phyloP scores from a whole-genome alignment of 2,113 vertebrate species.

The Hippolais icterina region DNA sequence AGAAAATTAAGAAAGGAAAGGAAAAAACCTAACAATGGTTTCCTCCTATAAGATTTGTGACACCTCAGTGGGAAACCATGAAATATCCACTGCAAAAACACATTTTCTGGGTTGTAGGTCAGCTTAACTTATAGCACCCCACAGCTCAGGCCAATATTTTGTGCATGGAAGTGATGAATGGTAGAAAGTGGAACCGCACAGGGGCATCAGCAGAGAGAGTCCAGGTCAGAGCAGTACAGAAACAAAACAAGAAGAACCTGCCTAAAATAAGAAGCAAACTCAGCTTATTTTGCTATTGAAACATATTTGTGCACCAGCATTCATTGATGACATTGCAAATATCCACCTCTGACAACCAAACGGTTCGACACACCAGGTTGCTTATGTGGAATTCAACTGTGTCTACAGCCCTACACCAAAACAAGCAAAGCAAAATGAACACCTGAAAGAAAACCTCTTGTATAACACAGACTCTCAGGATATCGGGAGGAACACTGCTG shows the following conservation, averaged over 20 bases:
- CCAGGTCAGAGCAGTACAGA: background rate
- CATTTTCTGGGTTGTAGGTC: background rate
- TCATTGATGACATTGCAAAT: background rate
- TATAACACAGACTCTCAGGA: background rate
- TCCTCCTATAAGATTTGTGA: background rate
- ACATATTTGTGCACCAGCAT: background rate
- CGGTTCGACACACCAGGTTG: background rate
- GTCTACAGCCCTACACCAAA: background rate
- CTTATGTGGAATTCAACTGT: background rate
- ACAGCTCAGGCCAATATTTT: background rate
- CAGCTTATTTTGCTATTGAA: background rate
- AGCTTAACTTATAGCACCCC: background rate
- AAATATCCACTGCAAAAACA: background rate
- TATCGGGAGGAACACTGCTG: rapidly evolving
- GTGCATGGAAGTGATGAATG: background rate
- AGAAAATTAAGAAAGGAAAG: background rate
- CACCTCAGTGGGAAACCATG: background rate
- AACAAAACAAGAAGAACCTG: background rate
- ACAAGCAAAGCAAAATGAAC: background rate
- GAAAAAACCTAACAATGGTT: background rate
- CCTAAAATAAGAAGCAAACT: background rate
- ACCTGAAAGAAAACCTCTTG: background rate
- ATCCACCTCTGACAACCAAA: background rate
- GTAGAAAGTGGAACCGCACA: background rate
- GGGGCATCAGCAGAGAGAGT: background rate